Base-by-base conservation (phyloP, 2,797 vertebrate genomes). In the Thaleichthys pacificus region DNA sequence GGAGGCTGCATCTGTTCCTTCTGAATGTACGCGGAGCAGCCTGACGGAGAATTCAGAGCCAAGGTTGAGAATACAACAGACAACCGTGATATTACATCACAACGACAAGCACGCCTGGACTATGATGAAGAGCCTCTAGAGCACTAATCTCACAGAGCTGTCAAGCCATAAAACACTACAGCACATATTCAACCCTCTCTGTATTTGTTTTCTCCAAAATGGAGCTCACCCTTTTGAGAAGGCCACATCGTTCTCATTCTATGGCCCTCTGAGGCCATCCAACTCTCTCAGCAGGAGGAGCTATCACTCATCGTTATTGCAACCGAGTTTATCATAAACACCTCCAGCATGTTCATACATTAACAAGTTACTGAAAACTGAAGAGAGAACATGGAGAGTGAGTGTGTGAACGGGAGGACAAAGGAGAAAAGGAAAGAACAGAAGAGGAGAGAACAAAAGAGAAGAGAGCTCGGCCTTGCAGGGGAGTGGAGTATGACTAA, bases 391-490 rank as follows among this genome's bases (percentile, higher is more conserved):
- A 63, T 19, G 61, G 61, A 21, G 21, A 24, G 57, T 17, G 15
- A 32, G 26, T 22, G 60, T n/a, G 24, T 15, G n/a, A 14, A 7
- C 14, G 6, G 30, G 61, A 26, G 60, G 30, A 28, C 11, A 9
- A 19, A 56, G 21, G 47, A 42, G 35, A 15, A 26, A 14, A 65
- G 22, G n/a, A 6, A 8, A 69, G 67, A 28, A 15, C 9, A 17
- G 49, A 30, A 30, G 30, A 68, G 28, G 42, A 15, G 11, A 15
- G n/a, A 21, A 66, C 38, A 66, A 15, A 49, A 15, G 12, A 21
- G 17, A 24, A 14, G 38, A 66, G 64, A 22, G n/a, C 38, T 42
- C 66, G 24, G 61, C 24, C 70, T 15, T 28, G 73, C 61, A 84
- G 62, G 69, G 49, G 61, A 62, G 22, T 21, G 30, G 9, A 49